A percentile compares a stretch with the other conserved stretches of the same genome.
Evolutionary conservation across 1,140 invertebrate species (phyloP).

Genomic region (Yoshiicerus persimilis): DNA sequence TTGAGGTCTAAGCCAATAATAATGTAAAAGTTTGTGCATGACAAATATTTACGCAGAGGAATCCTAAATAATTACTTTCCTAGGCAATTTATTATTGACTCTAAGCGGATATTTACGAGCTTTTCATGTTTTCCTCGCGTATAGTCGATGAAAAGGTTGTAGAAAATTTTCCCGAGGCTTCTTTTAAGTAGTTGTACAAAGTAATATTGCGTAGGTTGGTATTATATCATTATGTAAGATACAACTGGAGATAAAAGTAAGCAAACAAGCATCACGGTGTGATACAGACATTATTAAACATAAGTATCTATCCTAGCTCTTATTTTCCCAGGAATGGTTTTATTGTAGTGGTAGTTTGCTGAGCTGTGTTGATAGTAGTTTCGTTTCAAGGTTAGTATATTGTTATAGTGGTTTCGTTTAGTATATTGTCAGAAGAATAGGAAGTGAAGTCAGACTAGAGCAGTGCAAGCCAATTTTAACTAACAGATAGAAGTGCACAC

Average conservation of each 20-base stretch:
- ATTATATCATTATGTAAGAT: neutral
- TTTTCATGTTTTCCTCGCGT: too few species aligned
- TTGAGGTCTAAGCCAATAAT: too few species aligned
- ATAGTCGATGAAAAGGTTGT: too few species aligned
- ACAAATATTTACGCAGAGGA: too few species aligned
- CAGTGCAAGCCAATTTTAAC: neutral
- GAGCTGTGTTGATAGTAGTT: too few species aligned
- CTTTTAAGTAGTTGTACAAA: neutral
- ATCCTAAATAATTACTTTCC: too few species aligned
- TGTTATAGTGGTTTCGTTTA: neutral
- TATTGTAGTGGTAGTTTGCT: neutral
- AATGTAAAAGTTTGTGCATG: too few species aligned
- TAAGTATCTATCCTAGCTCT: neutral
- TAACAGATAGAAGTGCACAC: neutral
- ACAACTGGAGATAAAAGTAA: neutral
- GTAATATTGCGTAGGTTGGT: too few species aligned
- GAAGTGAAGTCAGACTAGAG: neutral
- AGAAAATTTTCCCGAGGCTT: neutral
- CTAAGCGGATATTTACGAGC: too few species aligned
- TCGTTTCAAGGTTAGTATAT: neutral
- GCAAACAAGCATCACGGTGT: neutral
- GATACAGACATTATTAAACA: conserved; percentile 1
- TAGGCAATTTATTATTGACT: too few species aligned
- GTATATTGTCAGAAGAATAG: neutral
- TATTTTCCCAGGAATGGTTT: neutral